phyloP scores from a whole-genome alignment of 2,113 vertebrate species.

The Lycaon pictus region DNA sequence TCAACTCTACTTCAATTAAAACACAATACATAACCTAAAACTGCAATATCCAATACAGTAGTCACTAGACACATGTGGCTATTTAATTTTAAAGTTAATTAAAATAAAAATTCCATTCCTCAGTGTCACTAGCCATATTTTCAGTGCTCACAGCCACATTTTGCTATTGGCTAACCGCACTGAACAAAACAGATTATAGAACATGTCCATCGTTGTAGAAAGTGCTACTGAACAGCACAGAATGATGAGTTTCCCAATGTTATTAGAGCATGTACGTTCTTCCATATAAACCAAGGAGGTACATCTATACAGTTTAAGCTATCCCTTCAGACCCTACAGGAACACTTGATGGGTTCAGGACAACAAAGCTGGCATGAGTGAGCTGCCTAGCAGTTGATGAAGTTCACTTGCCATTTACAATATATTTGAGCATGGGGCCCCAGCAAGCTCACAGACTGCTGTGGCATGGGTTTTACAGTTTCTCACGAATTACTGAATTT shows the following conservation, averaged over 20 bases:
- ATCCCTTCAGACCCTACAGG: not conserved
- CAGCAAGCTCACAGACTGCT: not conserved
- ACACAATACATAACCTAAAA: not conserved
- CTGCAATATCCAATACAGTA: not conserved
- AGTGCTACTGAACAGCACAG: not conserved
- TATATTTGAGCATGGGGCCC: not conserved
- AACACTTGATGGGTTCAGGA: not conserved
- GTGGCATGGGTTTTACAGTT: not conserved
- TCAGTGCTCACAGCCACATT: not conserved
- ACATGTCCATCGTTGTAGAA: not conserved
- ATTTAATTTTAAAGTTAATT: constrained; percentile 25
- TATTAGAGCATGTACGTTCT: not conserved
- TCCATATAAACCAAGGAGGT: not conserved
- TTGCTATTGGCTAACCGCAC: not conserved
- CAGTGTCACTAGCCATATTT: too few relatives aligned
- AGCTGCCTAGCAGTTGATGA: not conserved
- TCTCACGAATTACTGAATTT: not conserved
- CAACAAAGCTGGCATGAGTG: not conserved
- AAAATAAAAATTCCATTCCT: constrained; percentile 1
- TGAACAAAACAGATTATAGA: not conserved
- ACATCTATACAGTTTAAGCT: not conserved
- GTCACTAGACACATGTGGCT: not conserved
- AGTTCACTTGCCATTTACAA: not conserved
- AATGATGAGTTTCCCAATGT: not conserved
- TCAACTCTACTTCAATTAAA: not conserved